phyloP scores from a whole-genome alignment of 1,140 invertebrate species.

The Saxidomus purpurata region DNA sequence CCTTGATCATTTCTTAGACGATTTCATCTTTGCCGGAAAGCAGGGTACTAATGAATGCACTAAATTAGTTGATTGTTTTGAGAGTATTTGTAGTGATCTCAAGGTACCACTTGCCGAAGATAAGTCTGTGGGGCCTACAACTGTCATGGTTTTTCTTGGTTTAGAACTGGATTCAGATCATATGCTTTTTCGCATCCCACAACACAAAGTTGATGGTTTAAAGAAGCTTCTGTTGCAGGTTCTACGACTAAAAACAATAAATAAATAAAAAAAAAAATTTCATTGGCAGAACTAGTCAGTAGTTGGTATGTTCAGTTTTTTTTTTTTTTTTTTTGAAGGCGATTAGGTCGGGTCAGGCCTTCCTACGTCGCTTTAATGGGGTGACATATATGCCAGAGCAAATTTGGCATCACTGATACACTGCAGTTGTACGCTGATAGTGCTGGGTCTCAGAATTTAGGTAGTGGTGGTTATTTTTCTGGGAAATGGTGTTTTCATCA shows the following conservation, averaged over 20 bases:
- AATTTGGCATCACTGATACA: conserved; percentile 1
- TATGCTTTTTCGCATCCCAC: conserved; percentile 3
- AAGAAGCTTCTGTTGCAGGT: neutral
- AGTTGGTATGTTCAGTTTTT: conserved; percentile 5
- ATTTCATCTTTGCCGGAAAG: conserved; percentile 20
- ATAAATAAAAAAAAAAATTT: neutral
- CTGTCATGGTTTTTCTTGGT: neutral
- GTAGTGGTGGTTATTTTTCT: conserved; percentile 19
- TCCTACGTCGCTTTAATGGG: conserved; percentile 48
- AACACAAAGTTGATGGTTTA: neutral
- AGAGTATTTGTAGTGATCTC: neutral
- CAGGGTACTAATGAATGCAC: neutral
- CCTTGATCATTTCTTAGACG: neutral
- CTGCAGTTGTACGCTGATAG: conserved; percentile 37
- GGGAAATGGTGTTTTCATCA: conserved; percentile 38
- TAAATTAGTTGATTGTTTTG: neutral
- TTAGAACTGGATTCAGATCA: conserved; percentile 15
- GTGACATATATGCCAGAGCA: neutral
- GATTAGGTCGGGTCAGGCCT: conserved; percentile 31
- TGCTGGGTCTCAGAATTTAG: neutral
- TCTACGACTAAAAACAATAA: too few species aligned
- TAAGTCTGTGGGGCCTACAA: neutral
- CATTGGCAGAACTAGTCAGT: conserved; percentile 12
- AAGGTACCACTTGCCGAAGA: neutral
- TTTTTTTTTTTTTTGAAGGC: neutral